phyloP scores from a whole-genome alignment of 2,113 vertebrate species.

The Cranoglanis bouderius region DNA sequence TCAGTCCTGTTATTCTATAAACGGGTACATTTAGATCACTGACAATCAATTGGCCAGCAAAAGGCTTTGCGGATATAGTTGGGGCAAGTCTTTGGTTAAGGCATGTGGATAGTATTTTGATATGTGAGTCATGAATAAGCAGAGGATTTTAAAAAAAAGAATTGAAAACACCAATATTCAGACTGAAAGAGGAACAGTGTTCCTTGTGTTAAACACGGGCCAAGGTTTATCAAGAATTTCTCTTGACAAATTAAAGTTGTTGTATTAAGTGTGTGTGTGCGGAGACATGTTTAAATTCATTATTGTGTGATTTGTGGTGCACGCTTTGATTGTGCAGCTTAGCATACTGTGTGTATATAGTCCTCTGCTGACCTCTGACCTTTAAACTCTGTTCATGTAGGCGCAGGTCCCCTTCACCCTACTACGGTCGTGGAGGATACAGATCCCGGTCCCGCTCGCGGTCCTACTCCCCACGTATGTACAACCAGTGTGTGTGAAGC shows the following conservation, averaged over 20 bases:
- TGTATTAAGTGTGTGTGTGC: background rate
- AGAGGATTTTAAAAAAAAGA: background rate
- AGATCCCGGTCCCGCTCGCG: slow-evolving; percentile 91
- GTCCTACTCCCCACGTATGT: slow-evolving; percentile 96
- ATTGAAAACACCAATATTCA: background rate
- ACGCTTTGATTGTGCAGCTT: background rate
- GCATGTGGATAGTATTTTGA: background rate
- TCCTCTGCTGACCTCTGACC: background rate
- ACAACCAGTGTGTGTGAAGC: background rate
- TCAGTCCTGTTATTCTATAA: background rate
- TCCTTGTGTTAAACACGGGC: background rate
- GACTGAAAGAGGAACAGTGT: background rate
- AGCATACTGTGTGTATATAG: no score
- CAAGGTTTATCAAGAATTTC: background rate
- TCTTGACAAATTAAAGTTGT: background rate
- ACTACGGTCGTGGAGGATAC: slow-evolving; percentile 90
- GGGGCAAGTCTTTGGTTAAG: background rate
- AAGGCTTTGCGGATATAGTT: background rate
- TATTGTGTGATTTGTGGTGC: background rate
- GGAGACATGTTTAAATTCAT: background rate
- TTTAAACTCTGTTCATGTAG: slow-evolving; percentile 60
- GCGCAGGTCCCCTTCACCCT: slow-evolving; percentile 91
- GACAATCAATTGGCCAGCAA: no score
- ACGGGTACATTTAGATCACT: background rate
- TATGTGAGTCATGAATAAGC: background rate